Evolutionary conservation across 1,140 invertebrate species (phyloP), one percentile per base, ranked within the genome.

Genomic region (Drosophila teissieri): DNA sequence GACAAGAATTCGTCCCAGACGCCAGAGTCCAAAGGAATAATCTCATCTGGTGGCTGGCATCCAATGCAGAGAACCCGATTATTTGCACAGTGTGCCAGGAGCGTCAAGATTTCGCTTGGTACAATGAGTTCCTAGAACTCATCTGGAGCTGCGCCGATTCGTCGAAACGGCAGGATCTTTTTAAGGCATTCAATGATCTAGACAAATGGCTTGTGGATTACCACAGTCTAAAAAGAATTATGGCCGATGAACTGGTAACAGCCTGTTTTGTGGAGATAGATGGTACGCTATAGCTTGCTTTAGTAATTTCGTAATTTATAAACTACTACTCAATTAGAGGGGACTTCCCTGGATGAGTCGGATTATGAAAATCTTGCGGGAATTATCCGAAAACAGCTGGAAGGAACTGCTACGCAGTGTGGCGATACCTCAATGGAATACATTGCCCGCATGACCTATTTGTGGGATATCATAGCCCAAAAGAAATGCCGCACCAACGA

Each of bases 401-500:
- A 53, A 2, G 65, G 54, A 22, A 67, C 45, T 44, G 79, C 54
- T 0, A 51, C 42, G 4, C 80, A 78, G 42, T 55, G 24, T 34
- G 78, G 80, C 19, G 19, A 1, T 4, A 54, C 58, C 42, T 90
- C 86, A 0, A 27, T 80, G 22, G 56, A 60, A 0, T 91, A 91
- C 27, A 54, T 91, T 3, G 52, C 10, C 7, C 49, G 64, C 37
- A 37, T 89, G 39, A 77, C 72, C 3, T 80, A 67, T 51, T 34
- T 91, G 1, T 80, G 74, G 83, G 90, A 91, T 56, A 24, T 91
- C 1, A 46, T 80, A 15, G 90, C 90, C 0, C 27, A 53, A 24
- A 52, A 56, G 7, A 73, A 67, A 57, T 79, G 83, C 36, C 49
- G 78, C 60, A 72, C 55, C 31, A 53, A 17, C 14, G 6, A 36